Conservation (phyloP, 2,113 vertebrate genomes). For the Tautogolabrus adspersus region DNA sequence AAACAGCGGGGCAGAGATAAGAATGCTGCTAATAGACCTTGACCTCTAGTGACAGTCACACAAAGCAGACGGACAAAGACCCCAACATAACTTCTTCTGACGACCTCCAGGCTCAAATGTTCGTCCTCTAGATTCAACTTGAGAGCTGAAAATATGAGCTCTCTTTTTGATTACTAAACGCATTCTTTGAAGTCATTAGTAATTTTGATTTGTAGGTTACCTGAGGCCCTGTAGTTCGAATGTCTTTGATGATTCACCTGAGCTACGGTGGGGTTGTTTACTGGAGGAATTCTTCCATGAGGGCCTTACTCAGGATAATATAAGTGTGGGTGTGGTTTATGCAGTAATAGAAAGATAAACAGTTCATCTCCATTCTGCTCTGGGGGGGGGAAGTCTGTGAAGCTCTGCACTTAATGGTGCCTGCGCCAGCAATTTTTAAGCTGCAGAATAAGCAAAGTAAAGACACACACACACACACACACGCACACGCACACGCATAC, state of each 20-base stretch:
- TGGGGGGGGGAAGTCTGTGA: constrained; percentile 27
- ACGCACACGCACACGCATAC: too few species aligned
- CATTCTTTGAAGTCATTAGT: constrained; percentile 42
- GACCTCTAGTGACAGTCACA: constrained; percentile 65
- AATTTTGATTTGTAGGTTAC: constrained; percentile 39
- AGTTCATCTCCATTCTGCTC: constrained; percentile 34
- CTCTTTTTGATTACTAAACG: neutral
- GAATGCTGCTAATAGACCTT: constrained; percentile 68
- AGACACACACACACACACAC: constrained; percentile 29
- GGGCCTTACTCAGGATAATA: constrained; percentile 27
- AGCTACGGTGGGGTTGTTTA: constrained; percentile 31
- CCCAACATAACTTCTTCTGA: constrained; percentile 39
- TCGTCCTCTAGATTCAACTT: constrained; percentile 23
- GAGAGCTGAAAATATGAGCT: neutral
- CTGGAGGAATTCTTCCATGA: constrained; percentile 33
- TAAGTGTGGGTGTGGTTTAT: constrained; percentile 37
- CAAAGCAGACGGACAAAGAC: constrained; percentile 62
- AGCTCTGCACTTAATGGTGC: constrained; percentile 42
- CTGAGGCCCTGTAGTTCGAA: neutral
- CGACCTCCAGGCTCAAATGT: constrained; percentile 4
- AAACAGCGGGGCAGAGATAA: constrained; percentile 66
- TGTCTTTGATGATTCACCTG: constrained; percentile 43
- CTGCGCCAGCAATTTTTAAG: constrained; percentile 50
- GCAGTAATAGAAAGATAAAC: constrained; percentile 55
- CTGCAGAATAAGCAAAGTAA: constrained; percentile 62